A percentile compares a stretch with the other conserved stretches of the same genome.
These are phyloP conservation scores for Porites australiensis DNA, from an alignment of 64 coral and sea anemone species.

Conservation along the genomic window DNA sequence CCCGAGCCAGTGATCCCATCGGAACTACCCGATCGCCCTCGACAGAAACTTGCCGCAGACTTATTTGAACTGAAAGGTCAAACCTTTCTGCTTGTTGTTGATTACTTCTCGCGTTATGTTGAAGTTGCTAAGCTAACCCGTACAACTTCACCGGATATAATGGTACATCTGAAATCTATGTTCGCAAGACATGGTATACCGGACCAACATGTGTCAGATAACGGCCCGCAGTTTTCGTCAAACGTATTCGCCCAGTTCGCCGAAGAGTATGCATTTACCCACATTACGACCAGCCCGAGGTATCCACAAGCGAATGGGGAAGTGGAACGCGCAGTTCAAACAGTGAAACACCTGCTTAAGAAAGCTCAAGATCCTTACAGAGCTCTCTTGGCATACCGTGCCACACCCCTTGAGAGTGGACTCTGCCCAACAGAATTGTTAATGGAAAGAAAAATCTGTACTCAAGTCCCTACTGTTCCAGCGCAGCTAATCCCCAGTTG, in stretches of 20 bases:
- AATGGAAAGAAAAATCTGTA: slow-evolving; percentile 27
- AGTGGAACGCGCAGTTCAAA: slow-evolving; percentile 10
- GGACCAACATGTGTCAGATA: slow-evolving; percentile 10
- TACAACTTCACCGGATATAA: not conserved
- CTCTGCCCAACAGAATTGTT: slow-evolving; percentile 23
- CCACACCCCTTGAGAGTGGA: slow-evolving; percentile 29
- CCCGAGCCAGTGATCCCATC: not conserved
- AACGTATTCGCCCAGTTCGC: slow-evolving; percentile 8
- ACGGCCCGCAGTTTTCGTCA: slow-evolving; percentile 25
- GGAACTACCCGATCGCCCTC: not conserved
- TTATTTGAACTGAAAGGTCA: slow-evolving; percentile 26
- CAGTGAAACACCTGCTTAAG: slow-evolving; percentile 25
- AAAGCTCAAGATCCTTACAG: slow-evolving; percentile 6
- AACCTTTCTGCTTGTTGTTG: slow-evolving; percentile 23
- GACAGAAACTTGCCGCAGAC: slow-evolving; percentile 8
- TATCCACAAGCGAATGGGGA: slow-evolving; percentile 36
- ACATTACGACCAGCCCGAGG: slow-evolving; percentile 9
- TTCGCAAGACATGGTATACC: slow-evolving; percentile 43
- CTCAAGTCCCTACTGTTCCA: not conserved
- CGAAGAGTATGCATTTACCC: slow-evolving; percentile 5
- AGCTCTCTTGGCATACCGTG: slow-evolving; percentile 28
- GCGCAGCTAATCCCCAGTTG: slow-evolving; percentile 4
- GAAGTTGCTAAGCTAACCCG: slow-evolving; percentile 17
- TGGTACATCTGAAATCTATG: slow-evolving; percentile 15
- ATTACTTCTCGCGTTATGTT: not conserved